Conservation (phyloP, 2,797 vertebrate genomes). For the Galago senegalensis region DNA sequence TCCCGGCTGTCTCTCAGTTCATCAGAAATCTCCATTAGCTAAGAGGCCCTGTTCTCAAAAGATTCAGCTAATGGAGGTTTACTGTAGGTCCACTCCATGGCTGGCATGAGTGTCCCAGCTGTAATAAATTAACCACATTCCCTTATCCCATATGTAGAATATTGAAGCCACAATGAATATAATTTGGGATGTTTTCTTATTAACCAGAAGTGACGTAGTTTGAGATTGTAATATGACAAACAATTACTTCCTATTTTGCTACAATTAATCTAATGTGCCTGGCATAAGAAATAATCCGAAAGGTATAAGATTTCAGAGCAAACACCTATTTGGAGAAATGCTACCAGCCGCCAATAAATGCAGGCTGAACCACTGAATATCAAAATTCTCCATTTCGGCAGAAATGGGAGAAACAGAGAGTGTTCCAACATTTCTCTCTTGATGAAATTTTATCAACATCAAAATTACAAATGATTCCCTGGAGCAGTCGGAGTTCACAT, state of each 20-base stretch:
- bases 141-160: neutral
- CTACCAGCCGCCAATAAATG: neutral
- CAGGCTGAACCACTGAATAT: neutral
- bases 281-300: conserved; percentile 6
- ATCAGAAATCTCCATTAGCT: conserved; percentile 8
- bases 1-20: neutral
- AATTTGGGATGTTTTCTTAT: conserved; percentile 48
- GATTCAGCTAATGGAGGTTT: neutral
- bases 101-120: neutral
- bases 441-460: neutral
- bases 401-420: neutral
- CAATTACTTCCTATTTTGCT: conserved; percentile 29
- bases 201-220: conserved; percentile 52
- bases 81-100: neutral
- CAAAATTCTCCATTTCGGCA: neutral
- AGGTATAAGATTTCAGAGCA: conserved; percentile 6
- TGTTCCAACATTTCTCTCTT: neutral
- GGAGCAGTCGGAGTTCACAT: neutral
- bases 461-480: neutral
- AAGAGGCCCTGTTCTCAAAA: neutral
- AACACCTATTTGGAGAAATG: neutral
- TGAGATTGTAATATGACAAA: conserved; percentile 21
- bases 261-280: neutral
- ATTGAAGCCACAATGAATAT: conserved; percentile 15
- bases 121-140: conserved; percentile 4